These are phyloP conservation scores for Phaethon lepturus DNA, from an alignment of 2,113 vertebrate genomes.

Conservation along the genomic window DNA sequence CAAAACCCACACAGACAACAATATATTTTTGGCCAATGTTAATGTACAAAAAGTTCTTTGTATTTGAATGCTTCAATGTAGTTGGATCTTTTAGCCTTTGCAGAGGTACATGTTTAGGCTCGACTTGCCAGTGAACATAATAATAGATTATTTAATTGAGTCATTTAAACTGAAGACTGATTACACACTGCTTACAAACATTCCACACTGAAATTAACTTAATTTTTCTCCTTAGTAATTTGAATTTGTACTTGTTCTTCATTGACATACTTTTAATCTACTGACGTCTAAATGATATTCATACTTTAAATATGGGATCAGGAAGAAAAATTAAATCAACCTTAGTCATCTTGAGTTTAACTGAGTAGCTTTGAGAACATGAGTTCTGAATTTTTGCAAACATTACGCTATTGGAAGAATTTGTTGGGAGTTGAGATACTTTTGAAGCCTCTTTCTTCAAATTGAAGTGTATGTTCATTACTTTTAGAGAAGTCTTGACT, in stretches of 20 bases:
- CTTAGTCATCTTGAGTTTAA: neutral
- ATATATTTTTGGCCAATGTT: neutral
- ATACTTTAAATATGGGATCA: conserved; percentile 26
- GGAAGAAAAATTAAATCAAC: conserved; percentile 18
- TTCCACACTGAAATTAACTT: conserved; percentile 57
- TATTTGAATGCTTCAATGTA: conserved; percentile 1
- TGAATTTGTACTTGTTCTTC: conserved; percentile 57
- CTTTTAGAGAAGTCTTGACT: neutral
- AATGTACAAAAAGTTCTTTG: neutral
- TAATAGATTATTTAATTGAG: conserved; percentile 77
- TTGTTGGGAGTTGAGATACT: neutral
- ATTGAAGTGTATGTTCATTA: neutral
- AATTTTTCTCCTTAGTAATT: conserved; percentile 67
- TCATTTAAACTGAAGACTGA: conserved; percentile 71
- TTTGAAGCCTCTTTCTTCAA: neutral
- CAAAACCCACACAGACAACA: neutral
- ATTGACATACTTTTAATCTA: conserved; percentile 68
- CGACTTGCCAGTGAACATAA: conserved; percentile 43
- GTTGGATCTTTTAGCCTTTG: conserved; percentile 19
- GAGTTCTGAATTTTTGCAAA: neutral
- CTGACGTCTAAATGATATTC: conserved; percentile 51
- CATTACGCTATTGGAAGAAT: neutral
- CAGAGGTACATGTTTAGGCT: conserved; percentile 70
- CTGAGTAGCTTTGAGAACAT: neutral
- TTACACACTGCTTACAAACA: conserved; percentile 69